These are phyloP conservation scores for Lasioglossum leucozonium DNA, from an alignment of 2,888 invertebrate genomes.

Conservation along the genomic window DNA sequence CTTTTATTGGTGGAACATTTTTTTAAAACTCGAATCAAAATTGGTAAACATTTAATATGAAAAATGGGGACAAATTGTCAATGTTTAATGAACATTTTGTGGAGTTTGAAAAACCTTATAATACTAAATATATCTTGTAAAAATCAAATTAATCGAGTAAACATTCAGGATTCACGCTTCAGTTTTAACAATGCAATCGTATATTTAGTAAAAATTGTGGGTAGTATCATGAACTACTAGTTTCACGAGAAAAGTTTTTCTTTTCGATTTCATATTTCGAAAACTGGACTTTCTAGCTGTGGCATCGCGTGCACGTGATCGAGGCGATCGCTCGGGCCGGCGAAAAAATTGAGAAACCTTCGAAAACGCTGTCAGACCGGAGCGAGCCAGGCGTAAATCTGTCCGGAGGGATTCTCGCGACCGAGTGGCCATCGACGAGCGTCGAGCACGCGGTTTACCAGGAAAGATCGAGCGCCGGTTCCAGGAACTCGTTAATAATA, in stretches of 20 bases:
- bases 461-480: slow-evolving; percentile 38
- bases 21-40: too few species aligned
- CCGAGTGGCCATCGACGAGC: slow-evolving; percentile 29
- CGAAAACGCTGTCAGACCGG: background rate
- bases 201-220: background rate
- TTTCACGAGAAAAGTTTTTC: too few species aligned
- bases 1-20: background rate
- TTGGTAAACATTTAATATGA: background rate
- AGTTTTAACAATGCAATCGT: background rate
- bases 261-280: too few species aligned
- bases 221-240: too few species aligned
- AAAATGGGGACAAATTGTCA: background rate
- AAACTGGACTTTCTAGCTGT: too few species aligned
- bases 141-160: background rate
- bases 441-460: background rate
- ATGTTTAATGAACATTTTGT: too few species aligned
- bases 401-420: slow-evolving; percentile 18
- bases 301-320: background rate
- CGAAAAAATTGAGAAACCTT: background rate
- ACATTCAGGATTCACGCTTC: background rate
- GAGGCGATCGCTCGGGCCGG: background rate
- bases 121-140: background rate
- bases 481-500: slow-evolving; percentile 68
- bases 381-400: background rate
- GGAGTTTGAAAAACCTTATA: background rate